Evolutionary conservation across 2,797 vertebrate species (phyloP).

Genomic region (Microhierax caerulescens): DNA sequence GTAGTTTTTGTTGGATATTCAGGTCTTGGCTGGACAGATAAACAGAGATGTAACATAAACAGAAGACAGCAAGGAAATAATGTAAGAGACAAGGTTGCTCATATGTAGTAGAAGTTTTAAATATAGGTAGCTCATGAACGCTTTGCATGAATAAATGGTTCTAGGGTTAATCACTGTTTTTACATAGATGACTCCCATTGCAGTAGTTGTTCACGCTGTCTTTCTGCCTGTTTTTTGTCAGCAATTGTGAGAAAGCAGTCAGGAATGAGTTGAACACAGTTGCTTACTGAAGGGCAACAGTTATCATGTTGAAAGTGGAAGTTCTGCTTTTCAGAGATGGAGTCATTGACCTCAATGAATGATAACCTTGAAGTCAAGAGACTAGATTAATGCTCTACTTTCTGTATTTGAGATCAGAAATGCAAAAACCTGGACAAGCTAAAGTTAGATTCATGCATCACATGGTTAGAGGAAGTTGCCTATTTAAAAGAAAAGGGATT

Average conservation of each 20-base stretch:
- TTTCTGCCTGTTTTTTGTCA: background rate
- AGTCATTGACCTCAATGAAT: conserved; percentile 68
- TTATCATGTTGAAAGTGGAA: conserved; percentile 1
- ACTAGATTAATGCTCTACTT: conserved; percentile 64
- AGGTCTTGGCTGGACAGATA: background rate
- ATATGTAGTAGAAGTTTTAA: background rate
- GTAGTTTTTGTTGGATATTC: background rate
- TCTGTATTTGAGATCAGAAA: conserved; percentile 47
- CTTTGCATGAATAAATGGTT: background rate
- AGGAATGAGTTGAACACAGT: background rate
- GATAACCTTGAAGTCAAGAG: conserved; percentile 69
- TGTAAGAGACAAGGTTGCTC: background rate
- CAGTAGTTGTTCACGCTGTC: background rate
- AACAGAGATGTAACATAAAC: background rate
- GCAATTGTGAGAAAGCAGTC: background rate
- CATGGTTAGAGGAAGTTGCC: conserved; percentile 66
- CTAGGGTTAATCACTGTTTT: background rate
- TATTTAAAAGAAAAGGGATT: conserved; percentile 19
- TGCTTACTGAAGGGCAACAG: background rate
- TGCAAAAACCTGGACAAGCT: conserved; percentile 56
- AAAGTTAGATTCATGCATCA: conserved; percentile 62
- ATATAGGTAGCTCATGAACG: background rate
- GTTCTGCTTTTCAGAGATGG: conserved; percentile 40
- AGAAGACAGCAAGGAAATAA: background rate
- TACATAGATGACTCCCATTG: background rate